phyloP scores from a whole-genome alignment of 2,797 vertebrate genomes.

The Pogoniulus pusillus region DNA sequence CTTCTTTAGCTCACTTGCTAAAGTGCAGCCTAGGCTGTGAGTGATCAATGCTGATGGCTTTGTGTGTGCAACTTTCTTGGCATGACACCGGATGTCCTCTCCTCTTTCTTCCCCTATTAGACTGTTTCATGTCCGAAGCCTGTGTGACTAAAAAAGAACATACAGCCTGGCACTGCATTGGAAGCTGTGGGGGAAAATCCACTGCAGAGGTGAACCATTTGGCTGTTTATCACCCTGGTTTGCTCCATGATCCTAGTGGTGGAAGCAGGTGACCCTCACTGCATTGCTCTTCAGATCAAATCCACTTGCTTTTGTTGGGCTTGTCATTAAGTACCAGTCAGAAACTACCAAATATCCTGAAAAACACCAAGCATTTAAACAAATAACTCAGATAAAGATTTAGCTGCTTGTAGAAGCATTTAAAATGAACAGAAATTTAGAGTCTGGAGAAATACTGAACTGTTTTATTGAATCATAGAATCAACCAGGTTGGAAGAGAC shows the following conservation, averaged over 20 bases:
- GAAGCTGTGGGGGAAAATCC: neutral
- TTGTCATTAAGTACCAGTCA: neutral
- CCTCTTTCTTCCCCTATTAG: neutral
- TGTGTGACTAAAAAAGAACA: neutral
- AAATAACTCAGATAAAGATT: neutral
- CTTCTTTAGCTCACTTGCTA: neutral
- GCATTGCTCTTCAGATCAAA: neutral
- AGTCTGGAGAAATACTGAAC: fast-evolving
- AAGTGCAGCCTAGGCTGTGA: constrained; percentile 1
- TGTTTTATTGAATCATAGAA: neutral
- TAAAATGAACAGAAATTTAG: neutral
- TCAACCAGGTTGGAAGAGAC: no score
- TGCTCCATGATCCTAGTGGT: neutral
- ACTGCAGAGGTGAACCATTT: neutral
- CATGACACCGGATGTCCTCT: neutral
- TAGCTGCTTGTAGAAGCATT: neutral
- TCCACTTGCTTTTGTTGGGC: neutral
- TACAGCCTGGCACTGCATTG: neutral
- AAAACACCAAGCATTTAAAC: neutral
- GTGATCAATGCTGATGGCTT: neutral
- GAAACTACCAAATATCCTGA: neutral
- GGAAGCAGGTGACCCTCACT: neutral
- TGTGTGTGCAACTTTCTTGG: neutral
- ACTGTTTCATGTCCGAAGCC: neutral
- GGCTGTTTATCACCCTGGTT: neutral